These are phyloP conservation scores for Hipposideros larvatus DNA, from an alignment of 2,797 vertebrate genomes.

Conservation along the genomic window DNA sequence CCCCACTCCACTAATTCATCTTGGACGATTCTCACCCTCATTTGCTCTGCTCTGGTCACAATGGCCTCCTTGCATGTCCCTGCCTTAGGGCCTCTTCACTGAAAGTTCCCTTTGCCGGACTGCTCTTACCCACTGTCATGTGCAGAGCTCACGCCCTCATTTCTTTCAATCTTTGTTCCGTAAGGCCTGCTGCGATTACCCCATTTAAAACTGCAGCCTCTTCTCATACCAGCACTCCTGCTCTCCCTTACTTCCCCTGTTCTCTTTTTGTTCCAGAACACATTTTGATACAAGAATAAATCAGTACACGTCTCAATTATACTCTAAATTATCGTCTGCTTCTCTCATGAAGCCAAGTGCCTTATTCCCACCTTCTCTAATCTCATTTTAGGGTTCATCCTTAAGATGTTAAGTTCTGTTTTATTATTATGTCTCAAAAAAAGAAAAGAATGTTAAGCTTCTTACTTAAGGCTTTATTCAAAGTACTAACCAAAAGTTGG, in stretches of 20 bases:
- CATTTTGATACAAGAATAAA: conserved; percentile 33
- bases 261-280: background rate
- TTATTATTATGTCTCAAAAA: background rate
- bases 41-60: background rate
- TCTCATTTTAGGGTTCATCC: background rate
- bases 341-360: background rate
- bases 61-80: background rate
- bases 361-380: background rate
- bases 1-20: background rate
- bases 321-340: background rate
- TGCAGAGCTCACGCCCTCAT: background rate
- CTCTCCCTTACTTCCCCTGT: background rate
- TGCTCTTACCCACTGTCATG: background rate
- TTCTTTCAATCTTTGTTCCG: background rate
- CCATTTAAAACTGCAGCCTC: background rate
- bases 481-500: conserved; percentile 37
- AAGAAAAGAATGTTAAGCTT: background rate
- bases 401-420: background rate
- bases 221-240: background rate
- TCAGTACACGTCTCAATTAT: background rate
- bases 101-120: background rate
- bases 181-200: background rate
- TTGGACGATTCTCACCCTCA: background rate
- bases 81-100: background rate
- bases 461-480: conserved; percentile 15